Evolutionary conservation across 1,140 invertebrate species (phyloP).

Genomic region (Babylonia areolata): DNA sequence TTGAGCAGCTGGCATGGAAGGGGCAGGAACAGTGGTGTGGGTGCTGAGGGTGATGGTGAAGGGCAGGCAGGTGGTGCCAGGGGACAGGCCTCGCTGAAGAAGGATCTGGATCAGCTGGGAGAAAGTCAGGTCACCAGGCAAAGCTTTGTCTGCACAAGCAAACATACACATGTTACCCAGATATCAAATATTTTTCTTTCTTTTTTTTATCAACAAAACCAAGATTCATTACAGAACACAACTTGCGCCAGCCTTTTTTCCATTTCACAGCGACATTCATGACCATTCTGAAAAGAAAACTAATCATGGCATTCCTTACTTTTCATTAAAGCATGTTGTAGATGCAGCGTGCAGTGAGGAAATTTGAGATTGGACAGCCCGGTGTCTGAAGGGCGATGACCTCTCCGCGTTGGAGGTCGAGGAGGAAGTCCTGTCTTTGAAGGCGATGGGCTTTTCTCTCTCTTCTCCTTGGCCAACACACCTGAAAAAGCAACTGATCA

Average conservation of each 20-base stretch:
- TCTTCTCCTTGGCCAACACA: slow-evolving; percentile 68
- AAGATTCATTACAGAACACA: no score
- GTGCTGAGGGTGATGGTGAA: slow-evolving; percentile 53
- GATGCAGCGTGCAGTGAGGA: slow-evolving; percentile 36
- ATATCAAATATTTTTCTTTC: background rate
- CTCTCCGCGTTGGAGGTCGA: slow-evolving; percentile 72
- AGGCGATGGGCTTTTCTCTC: slow-evolving; percentile 85
- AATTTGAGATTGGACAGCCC: slow-evolving; percentile 48
- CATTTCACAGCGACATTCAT: no score
- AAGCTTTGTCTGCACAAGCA: slow-evolving; percentile 68
- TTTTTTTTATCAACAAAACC: background rate
- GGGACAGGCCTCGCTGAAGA: slow-evolving; percentile 78
- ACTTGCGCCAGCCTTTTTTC: no score
- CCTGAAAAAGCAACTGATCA: slow-evolving; percentile 36
- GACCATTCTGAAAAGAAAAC: background rate
- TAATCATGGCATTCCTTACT: background rate
- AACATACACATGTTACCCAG: background rate
- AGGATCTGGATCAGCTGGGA: slow-evolving; percentile 81
- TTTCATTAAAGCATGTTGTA: slow-evolving; percentile 32
- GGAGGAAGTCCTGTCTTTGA: slow-evolving; percentile 79
- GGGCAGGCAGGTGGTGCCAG: slow-evolving; percentile 78
- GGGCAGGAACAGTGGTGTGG: slow-evolving; percentile 15
- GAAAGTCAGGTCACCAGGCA: slow-evolving; percentile 80
- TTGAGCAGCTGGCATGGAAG: slow-evolving; percentile 18
- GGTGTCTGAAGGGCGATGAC: slow-evolving; percentile 74